Evolutionary conservation across 1,140 invertebrate species (phyloP).

Genomic region (Heliothis subflexa): DNA sequence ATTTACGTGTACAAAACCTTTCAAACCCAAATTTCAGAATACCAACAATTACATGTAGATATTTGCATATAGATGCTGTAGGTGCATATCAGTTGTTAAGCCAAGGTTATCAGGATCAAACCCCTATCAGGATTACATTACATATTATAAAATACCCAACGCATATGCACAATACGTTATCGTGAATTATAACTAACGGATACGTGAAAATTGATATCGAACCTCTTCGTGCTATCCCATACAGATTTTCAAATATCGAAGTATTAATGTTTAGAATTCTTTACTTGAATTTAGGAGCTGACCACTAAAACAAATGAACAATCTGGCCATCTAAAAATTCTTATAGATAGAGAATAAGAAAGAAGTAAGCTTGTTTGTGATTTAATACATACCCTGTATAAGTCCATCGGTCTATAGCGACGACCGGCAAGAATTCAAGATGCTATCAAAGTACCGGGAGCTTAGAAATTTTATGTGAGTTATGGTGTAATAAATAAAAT

Average conservation of each 20-base stretch:
- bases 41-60: neutral
- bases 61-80: slow-evolving; percentile 10
- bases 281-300: neutral
- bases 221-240: slow-evolving; percentile 7
- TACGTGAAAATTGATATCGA: slow-evolving; percentile 41
- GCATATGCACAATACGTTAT: slow-evolving; percentile 22
- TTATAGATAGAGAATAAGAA: slow-evolving; percentile 1
- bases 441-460: slow-evolving; percentile 77
- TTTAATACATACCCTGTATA: slow-evolving; percentile 48
- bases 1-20: neutral
- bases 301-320: slow-evolving; percentile 12
- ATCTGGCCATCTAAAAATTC: neutral
- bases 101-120: slow-evolving; percentile 48
- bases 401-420: slow-evolving; percentile 42
- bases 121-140: slow-evolving; percentile 44
- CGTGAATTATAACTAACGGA: slow-evolving; percentile 37
- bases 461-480: slow-evolving; percentile 83
- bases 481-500: slow-evolving; percentile 83
- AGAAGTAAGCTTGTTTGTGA: neutral
- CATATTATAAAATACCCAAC: slow-evolving; percentile 43
- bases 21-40: neutral
- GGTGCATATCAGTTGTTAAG: slow-evolving; percentile 10
- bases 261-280: neutral
- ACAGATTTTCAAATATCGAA: neutral
- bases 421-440: slow-evolving; percentile 76